A percentile compares a stretch with the other conserved stretches of the same genome.
Evolutionary conservation across 2,797 vertebrate species (phyloP).

Genomic region (Amblyraja radiata): DNA sequence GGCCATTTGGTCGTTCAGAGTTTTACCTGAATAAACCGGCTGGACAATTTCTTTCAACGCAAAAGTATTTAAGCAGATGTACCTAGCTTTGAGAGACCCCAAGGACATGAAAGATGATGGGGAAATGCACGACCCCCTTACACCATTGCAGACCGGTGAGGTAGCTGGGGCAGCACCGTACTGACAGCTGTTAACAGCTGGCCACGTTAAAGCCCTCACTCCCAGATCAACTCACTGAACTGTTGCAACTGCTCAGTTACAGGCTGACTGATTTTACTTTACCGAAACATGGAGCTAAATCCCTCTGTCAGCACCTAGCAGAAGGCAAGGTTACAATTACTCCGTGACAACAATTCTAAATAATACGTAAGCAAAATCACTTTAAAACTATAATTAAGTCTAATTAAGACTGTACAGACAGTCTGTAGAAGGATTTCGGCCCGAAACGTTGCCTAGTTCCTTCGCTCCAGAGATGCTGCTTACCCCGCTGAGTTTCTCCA

Average conservation of each 20-base stretch:
- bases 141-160: too few relatives aligned
- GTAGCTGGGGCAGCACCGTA: too few relatives aligned
- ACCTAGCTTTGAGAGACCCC: too few relatives aligned
- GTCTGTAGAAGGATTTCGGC: too few relatives aligned
- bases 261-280: not conserved
- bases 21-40: too few relatives aligned
- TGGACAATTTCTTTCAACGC: too few relatives aligned
- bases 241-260: not conserved
- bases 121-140: not conserved
- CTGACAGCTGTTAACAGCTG: not conserved
- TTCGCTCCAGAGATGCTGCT: too few relatives aligned
- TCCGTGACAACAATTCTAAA: not conserved
- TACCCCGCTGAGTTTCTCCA: too few relatives aligned
- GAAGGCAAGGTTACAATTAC: not conserved
- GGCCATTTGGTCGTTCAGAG: too few relatives aligned
- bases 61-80: too few relatives aligned
- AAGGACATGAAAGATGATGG: not conserved
- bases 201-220: not conserved
- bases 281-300: not conserved
- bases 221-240: not conserved
- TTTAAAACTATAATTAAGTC: not conserved
- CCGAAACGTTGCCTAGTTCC: too few relatives aligned
- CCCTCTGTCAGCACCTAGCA: not conserved
- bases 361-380: not conserved
- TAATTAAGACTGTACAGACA: not conserved